Evolutionary conservation across 2,797 vertebrate genomes (phyloP).

Genomic region (Lepilemur ruficaudatus): DNA sequence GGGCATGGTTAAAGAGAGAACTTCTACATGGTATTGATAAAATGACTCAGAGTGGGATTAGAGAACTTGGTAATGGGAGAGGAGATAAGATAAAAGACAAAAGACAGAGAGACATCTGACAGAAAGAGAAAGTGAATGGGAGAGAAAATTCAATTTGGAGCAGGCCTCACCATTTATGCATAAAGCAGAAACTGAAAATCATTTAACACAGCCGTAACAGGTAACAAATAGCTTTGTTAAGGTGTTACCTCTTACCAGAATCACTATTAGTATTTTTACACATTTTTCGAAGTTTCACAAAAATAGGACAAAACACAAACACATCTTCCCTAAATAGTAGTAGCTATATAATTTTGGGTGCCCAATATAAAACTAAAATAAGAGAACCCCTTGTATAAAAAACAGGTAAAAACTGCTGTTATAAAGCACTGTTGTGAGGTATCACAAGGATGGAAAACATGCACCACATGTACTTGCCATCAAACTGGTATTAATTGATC

Average conservation of each 20-base stretch:
- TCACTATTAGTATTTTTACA: neutral
- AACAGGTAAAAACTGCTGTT: neutral
- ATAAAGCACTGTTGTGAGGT: neutral
- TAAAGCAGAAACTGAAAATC: neutral
- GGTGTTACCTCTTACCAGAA: neutral
- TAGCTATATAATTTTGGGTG: neutral
- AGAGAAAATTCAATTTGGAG: neutral
- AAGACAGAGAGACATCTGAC: neutral
- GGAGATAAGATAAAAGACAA: neutral
- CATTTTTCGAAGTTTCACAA: neutral
- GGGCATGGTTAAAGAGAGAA: neutral
- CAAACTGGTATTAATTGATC: no score
- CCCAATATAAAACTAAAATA: neutral
- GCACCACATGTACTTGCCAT: no score
- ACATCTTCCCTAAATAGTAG: neutral
- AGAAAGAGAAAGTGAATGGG: neutral
- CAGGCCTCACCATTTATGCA: neutral
- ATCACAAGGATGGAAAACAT: no score
- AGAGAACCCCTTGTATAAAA: neutral
- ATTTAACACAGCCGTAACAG: neutral
- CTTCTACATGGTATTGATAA: neutral
- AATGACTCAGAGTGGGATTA: neutral
- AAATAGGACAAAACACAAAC: neutral
- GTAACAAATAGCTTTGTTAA: neutral
- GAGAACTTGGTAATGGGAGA: neutral